Percentiles rank a stretch among this genome's conserved stretches.
Conservation (phyloP, 2,113 vertebrate species). For the Phrynocephalus versicolor region DNA sequence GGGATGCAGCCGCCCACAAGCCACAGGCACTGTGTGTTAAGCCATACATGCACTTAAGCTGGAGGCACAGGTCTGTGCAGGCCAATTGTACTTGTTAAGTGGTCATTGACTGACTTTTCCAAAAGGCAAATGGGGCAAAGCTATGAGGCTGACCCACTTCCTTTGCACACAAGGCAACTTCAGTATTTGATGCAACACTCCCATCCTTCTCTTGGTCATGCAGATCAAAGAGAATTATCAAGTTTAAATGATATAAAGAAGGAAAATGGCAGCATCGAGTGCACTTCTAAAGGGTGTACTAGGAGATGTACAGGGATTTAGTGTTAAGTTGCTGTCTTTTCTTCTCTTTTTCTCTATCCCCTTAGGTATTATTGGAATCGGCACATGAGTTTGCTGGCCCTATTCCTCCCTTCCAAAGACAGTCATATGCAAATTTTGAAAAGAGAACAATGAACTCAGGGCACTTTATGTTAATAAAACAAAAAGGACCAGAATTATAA, state of each 20-base stretch:
- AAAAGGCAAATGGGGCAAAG: neutral
- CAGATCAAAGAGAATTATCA: neutral
- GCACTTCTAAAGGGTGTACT: neutral
- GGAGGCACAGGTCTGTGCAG: neutral
- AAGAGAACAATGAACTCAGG: slow-evolving; percentile 10
- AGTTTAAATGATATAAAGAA: neutral
- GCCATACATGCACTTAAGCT: neutral
- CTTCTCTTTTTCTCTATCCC: neutral
- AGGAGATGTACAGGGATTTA: fast-evolving
- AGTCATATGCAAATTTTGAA: neutral
- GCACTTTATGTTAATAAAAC: fast-evolving
- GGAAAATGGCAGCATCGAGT: neutral
- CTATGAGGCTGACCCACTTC: neutral
- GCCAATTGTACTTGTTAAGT: neutral
- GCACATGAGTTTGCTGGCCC: neutral
- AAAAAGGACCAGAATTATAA: fast-evolving
- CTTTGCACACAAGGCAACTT: neutral
- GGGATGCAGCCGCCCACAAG: neutral
- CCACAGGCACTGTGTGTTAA: neutral
- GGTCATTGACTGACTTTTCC: neutral
- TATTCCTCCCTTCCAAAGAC: neutral
- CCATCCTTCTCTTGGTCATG: neutral
- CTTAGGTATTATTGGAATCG: neutral
- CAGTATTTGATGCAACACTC: neutral
- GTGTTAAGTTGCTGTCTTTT: neutral